Base-by-base conservation (phyloP, 2,888 invertebrate species). In the Drosophila basisetae region DNA sequence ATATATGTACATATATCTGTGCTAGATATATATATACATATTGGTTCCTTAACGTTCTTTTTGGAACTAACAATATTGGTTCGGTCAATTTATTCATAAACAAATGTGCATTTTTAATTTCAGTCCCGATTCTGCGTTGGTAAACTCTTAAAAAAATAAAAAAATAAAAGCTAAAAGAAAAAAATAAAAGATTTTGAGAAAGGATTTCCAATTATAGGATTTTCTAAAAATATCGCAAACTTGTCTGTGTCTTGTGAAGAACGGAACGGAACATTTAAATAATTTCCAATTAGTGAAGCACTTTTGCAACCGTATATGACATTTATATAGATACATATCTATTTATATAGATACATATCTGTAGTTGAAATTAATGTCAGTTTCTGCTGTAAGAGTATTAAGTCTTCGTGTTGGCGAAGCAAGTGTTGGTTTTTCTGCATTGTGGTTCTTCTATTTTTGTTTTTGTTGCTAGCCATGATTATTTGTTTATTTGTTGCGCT, bases 401-500 rank as follows among this genome's bases (percentile, higher is more conserved):
- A 2, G 4, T 39, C 2, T 55, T 31, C 55, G 22, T 35, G 10
- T 13, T 52, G 52, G 3, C 30, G 18, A 5, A 0, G 25, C 11
- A 22, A 7, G 2, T 7, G 3, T 13, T 59, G 16, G 28, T 3
- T 50, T 25, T 33, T 16, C 16, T 28, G 58, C 37, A 5, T 33
- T 50, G n/a, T 52, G 47, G 9, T 59, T 52, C 39, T 52, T 22
- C 62, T 53, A 9, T 64, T 63, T 54, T 52, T 47, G 25, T 71
- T 55, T 60, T 43, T 39, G 49, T 54, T 67, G 55, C 62, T 71
- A 31, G 69, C 49, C 52, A 70, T 56, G 61, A 70, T 77, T 80
- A 56, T 76, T 78, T 84, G 78, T 70, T 76, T 79, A 70, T 83
- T 73, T 84, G 78, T 70, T 81, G 70, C 66, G 50, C 60, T 68